These are phyloP conservation scores for Pogonomyrmex barbatus DNA, from an alignment of 1,140 invertebrate species.

Conservation along the genomic window DNA sequence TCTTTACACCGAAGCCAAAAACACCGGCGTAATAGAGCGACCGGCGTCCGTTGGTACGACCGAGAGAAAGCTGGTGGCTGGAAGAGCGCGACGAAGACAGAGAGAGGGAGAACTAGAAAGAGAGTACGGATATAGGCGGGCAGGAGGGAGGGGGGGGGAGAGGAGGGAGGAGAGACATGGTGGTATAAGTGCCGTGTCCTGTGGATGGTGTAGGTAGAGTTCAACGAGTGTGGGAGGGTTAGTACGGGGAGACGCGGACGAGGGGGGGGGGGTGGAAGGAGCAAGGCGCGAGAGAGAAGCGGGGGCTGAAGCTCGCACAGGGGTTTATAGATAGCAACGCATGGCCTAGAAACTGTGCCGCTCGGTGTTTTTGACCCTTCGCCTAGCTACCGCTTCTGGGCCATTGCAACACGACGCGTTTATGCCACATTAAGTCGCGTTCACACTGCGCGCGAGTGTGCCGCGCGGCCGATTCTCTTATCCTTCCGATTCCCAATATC, in stretches of 20 bases:
- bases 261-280: conserved; percentile 36
- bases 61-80: conserved; percentile 55
- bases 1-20: conserved; percentile 47
- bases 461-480: neutral
- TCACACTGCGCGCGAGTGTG: conserved; percentile 58
- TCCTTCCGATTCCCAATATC: too few species aligned
- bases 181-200: conserved; percentile 62
- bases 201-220: conserved; percentile 73
- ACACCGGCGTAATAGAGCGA: conserved; percentile 54
- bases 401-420: conserved; percentile 80
- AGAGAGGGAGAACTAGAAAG: conserved; percentile 39
- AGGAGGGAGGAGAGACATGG: neutral
- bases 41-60: conserved; percentile 36
- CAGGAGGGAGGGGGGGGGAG: too few species aligned
- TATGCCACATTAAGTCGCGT: conserved; percentile 70
- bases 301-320: conserved; percentile 77
- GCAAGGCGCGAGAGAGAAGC: conserved; percentile 52
- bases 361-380: conserved; percentile 87
- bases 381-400: conserved; percentile 85
- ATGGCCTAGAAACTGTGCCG: conserved; percentile 86
- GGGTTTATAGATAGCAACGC: conserved; percentile 86
- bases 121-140: conserved; percentile 38
- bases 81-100: conserved; percentile 34
- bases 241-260: neutral
- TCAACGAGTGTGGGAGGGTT: conserved; percentile 62